A percentile compares a stretch with the other conserved stretches of the same genome.
These are phyloP conservation scores for Orcinus orca DNA, from an alignment of 2,113 vertebrate genomes.

Conservation along the genomic window DNA sequence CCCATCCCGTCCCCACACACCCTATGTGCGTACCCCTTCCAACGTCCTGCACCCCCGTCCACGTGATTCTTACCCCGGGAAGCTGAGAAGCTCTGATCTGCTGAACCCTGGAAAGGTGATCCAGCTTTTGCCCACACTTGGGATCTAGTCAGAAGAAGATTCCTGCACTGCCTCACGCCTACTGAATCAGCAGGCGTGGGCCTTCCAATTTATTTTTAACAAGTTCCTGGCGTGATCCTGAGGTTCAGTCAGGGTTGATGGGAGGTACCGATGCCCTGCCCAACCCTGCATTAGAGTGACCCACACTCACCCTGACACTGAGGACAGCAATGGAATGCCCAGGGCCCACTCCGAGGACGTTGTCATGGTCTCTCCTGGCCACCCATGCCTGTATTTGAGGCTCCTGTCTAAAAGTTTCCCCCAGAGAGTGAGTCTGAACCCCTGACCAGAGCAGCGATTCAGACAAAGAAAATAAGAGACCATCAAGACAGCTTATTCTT, in stretches of 20 bases:
- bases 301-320: neutral
- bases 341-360: fast-evolving
- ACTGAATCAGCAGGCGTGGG: neutral
- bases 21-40: neutral
- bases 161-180: neutral
- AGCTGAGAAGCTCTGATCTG: neutral
- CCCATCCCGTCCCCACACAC: neutral
- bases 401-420: neutral
- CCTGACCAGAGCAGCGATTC: neutral
- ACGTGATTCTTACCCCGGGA: neutral
- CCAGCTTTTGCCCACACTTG: neutral
- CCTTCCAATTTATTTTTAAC: conserved; percentile 17
- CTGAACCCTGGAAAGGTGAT: neutral
- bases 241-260: neutral
- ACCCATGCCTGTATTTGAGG: neutral
- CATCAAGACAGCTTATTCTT: too few relatives aligned
- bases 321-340: neutral
- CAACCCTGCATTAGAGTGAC: neutral
- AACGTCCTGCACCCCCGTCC: neutral
- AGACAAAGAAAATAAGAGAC: neutral
- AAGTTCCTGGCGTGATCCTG: conserved; percentile 23
- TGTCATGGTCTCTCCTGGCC: neutral
- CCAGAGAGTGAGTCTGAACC: neutral
- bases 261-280: neutral
- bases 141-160: neutral